These are phyloP conservation scores for Charina bottae DNA, from an alignment of 2,113 vertebrate species.

Conservation along the genomic window DNA sequence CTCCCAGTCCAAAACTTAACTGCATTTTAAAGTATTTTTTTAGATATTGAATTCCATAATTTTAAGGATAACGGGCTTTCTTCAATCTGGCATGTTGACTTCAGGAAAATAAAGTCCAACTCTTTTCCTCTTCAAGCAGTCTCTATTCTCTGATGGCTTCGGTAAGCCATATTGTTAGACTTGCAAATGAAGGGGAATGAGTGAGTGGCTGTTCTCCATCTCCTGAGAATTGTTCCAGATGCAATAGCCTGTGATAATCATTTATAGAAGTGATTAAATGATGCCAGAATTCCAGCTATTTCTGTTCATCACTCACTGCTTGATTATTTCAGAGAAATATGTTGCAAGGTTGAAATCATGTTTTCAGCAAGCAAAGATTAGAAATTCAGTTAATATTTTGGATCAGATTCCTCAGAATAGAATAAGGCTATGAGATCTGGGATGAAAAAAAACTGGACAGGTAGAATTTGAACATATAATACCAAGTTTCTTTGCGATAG, in stretches of 20 bases:
- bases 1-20: background rate
- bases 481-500: background rate
- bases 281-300: background rate
- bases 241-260: background rate
- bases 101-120: background rate
- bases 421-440: background rate
- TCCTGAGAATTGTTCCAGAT: background rate
- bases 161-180: background rate
- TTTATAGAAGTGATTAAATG: slow-evolving; percentile 13
- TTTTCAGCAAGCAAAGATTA: background rate
- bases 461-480: background rate
- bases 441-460: background rate
- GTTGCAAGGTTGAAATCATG: background rate
- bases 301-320: background rate
- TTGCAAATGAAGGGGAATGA: background rate
- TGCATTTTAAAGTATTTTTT: background rate
- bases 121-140: background rate
- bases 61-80: background rate
- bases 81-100: background rate
- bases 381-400: background rate
- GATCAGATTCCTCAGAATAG: fast-evolving
- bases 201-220: background rate
- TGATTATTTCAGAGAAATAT: background rate
- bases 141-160: background rate
- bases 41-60: background rate